Evolutionary conservation across 2,888 invertebrate species (phyloP).

Genomic region (Linnaemya tessellans): DNA sequence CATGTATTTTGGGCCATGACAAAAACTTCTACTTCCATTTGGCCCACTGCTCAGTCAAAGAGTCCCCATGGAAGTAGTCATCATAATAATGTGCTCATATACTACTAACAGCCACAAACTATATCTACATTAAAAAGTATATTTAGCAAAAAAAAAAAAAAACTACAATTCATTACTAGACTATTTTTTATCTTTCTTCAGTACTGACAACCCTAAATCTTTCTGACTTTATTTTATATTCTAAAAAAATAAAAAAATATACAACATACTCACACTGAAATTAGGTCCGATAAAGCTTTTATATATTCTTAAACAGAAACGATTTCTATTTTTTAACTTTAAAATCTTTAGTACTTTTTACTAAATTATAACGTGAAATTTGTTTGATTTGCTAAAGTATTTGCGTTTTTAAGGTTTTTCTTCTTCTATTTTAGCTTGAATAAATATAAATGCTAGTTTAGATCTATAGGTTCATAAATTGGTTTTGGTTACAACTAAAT

Average conservation of each 20-base stretch:
- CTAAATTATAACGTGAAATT: conserved; percentile 11
- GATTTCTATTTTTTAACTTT: background rate
- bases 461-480: conserved; percentile 55
- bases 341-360: background rate
- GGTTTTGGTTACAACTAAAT: conserved; percentile 46
- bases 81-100: background rate
- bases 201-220: background rate
- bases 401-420: conserved; percentile 6
- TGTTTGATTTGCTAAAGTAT: background rate
- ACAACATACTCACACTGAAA: background rate
- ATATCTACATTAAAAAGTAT: background rate
- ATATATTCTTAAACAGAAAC: background rate
- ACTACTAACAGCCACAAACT: conserved; percentile 3
- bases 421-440: conserved; percentile 35
- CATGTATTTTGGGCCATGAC: no score
- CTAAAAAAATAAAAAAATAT: background rate
- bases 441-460: conserved; percentile 63
- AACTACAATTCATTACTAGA: background rate
- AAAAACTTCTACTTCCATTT: no score
- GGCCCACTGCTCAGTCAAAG: no score
- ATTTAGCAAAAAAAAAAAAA: background rate
- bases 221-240: background rate
- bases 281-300: background rate
- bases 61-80: no score
- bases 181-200: background rate